phyloP scores from a whole-genome alignment of 1,140 invertebrate species.

The Gryllus bimaculatus region DNA sequence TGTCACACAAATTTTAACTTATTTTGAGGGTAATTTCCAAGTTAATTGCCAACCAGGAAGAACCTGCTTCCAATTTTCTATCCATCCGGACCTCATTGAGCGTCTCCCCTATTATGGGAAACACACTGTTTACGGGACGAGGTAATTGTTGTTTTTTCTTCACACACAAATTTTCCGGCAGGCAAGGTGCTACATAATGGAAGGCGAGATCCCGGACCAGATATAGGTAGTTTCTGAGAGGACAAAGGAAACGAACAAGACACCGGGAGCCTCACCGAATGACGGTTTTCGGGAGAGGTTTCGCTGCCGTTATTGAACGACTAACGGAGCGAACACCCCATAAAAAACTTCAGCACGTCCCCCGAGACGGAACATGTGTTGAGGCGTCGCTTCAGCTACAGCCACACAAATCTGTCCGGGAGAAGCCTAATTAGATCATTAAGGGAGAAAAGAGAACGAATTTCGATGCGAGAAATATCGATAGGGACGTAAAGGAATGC shows the following conservation, averaged over 20 bases:
- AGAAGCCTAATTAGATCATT: constrained; percentile 1
- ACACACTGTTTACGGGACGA: neutral
- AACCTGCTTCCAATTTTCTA: neutral
- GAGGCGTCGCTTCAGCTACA: neutral
- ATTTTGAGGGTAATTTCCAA: neutral
- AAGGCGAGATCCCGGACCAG: neutral
- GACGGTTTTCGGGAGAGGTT: neutral
- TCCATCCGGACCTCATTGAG: neutral
- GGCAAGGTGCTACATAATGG: neutral
- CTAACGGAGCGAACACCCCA: neutral
- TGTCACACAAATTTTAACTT: neutral
- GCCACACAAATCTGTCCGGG: neutral
- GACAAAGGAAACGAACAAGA: neutral
- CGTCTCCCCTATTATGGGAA: neutral
- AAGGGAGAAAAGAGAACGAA: neutral
- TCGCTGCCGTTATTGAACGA: neutral
- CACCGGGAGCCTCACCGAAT: neutral
- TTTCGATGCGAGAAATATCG: neutral
- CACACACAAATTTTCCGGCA: neutral
- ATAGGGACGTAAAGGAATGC: neutral
- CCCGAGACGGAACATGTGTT: neutral
- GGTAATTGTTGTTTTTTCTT: neutral
- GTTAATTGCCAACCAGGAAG: neutral
- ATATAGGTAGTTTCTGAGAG: neutral
- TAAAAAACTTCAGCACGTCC: neutral